phyloP scores from a whole-genome alignment of 2,113 vertebrate genomes.

The Neodon shergylaensis region DNA sequence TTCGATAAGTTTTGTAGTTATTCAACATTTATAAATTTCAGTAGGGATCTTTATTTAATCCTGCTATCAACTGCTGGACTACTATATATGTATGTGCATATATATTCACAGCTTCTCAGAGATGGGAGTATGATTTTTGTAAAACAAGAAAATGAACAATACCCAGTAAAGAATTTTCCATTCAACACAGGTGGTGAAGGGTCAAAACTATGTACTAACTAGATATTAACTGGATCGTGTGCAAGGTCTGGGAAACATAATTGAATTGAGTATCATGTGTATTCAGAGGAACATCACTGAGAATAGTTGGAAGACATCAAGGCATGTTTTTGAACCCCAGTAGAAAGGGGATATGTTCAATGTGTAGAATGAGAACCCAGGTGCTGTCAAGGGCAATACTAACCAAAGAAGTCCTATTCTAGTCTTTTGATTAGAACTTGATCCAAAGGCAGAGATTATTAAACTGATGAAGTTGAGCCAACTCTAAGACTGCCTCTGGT shows the following conservation, averaged over 20 bases:
- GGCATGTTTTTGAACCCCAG: background rate
- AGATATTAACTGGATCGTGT: background rate
- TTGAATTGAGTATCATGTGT: background rate
- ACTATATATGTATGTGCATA: background rate
- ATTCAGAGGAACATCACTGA: background rate
- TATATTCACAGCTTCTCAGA: background rate
- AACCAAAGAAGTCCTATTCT: background rate
- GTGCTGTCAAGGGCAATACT: background rate
- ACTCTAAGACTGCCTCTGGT: background rate
- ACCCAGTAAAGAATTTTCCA: background rate
- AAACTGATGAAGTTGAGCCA: background rate
- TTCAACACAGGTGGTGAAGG: background rate
- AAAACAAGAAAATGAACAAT: background rate
- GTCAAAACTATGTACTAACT: background rate
- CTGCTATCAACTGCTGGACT: background rate
- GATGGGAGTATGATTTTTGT: background rate
- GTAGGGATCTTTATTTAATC: background rate
- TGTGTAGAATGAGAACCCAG: background rate
- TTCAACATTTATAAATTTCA: background rate
- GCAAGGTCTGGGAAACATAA: background rate
- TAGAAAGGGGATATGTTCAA: background rate
- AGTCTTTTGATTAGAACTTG: background rate
- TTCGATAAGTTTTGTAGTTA: background rate
- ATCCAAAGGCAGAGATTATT: background rate
- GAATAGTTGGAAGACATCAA: background rate